Evolutionary conservation across 1,140 invertebrate genomes (phyloP), one percentile per base, ranked within the genome.

Genomic region (Drosophila paulistorum): DNA sequence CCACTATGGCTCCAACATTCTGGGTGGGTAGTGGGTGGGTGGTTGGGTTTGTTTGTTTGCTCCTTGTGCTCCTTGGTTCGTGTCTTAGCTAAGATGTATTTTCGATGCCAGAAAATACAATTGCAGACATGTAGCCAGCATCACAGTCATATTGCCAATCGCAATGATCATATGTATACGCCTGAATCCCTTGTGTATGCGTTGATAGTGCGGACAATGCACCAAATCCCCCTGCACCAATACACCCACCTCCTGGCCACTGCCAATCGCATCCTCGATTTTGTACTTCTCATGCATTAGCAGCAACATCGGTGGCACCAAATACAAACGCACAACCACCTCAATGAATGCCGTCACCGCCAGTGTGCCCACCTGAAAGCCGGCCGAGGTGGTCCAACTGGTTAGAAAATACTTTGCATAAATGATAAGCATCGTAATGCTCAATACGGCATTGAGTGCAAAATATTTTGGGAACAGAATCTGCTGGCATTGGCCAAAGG

Each of bases 391-490:
- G 20, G 79, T 85, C 90, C 90, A 92, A 37, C 81, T 74, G 63
- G 68, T 81, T 7, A 82, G 55, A 51, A 91, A 86, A 64, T 90
- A 93, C 77, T 94, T 94, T 1, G 94, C 92, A 81, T 95, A 96
- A 13, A 95, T 94, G 2, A 96, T 92, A 7, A 97, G 93, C 5
- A 96, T 96, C 7, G 94, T 93, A 10, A 96, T 93, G 83, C 96
- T 96, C 13, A 97, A 92, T 65, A 95, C 90, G 0, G 95, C 94
- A 81, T 97, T 97, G 51, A 97, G 92, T 5, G 95, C 94, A 92
- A 97, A 97, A 91, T 97, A 97, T 78, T 95, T 95, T 4, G 96
- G 96, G 91, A 97, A 97, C n/a, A 97, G 92, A 13, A 97, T 94
- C 68, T 95, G 95, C 90, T 97, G 97, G 5, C 97, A 96, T 74